Evolutionary conservation across 2,888 invertebrate species (phyloP).

Genomic region (Coelinius sp.): DNA sequence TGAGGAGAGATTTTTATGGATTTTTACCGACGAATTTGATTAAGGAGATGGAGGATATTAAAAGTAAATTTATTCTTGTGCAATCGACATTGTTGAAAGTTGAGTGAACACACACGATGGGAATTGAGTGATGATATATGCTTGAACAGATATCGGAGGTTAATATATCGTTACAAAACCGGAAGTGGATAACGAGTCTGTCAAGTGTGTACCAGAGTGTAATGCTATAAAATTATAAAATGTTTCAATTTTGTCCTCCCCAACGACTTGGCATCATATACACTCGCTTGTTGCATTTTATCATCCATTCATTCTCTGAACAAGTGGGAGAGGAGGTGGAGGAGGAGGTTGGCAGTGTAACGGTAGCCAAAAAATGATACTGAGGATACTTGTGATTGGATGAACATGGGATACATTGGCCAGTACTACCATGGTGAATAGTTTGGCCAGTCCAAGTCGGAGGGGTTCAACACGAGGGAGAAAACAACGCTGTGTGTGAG

Average conservation of each 20-base stretch:
- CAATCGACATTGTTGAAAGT: conserved; percentile 61
- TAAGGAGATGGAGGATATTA: no score
- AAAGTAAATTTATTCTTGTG: neutral
- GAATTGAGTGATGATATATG: conserved; percentile 47
- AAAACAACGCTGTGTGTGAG: conserved; percentile 11
- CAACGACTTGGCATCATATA: conserved; percentile 60
- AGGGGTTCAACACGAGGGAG: conserved; percentile 6
- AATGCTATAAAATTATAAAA: conserved; percentile 37
- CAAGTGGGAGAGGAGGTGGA: conserved; percentile 23
- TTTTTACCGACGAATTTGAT: no score
- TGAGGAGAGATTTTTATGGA: neutral
- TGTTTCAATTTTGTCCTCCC: conserved; percentile 4
- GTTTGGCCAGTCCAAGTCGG: conserved; percentile 13
- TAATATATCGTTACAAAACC: neutral
- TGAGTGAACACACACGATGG: conserved; percentile 58
- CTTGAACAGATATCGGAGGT: conserved; percentile 6
- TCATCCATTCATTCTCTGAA: neutral
- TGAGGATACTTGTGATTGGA: conserved; percentile 5
- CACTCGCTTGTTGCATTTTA: conserved; percentile 60
- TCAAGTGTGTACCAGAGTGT: conserved; percentile 39
- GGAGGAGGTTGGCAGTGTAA: conserved; percentile 32
- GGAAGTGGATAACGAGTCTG: conserved; percentile 28
- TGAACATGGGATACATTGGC: neutral
- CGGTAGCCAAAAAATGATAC: conserved; percentile 29
- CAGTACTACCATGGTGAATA: neutral